Conservation (phyloP, 2,888 invertebrate genomes). For the Laothoe populi region DNA sequence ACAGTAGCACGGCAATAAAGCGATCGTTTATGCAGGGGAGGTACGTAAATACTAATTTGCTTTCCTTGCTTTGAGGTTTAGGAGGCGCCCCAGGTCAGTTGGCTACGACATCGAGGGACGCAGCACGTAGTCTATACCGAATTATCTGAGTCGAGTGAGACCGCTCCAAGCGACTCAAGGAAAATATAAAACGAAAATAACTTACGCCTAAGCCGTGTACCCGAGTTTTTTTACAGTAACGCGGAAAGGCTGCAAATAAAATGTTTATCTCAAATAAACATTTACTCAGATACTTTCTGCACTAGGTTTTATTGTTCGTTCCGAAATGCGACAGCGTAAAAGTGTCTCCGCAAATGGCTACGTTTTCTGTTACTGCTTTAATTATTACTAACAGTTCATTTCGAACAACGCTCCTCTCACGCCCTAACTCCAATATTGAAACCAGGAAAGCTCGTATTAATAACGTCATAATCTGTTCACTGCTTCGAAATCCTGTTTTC, state of each 20-base stretch:
- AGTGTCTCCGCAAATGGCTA: conserved; percentile 39
- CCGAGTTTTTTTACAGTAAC: conserved; percentile 63
- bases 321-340: conserved; percentile 43
- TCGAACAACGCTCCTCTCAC: conserved; percentile 33
- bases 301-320: conserved; percentile 45
- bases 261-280: conserved; percentile 63
- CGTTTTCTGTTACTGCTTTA: conserved; percentile 43
- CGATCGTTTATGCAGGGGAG: conserved; percentile 33
- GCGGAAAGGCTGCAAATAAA: conserved; percentile 62
- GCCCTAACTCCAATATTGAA: conserved; percentile 44
- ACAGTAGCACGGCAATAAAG: conserved; percentile 1
- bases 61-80: conserved; percentile 55
- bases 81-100: conserved; percentile 61
- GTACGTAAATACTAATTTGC: conserved; percentile 41
- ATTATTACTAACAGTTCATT: conserved; percentile 38
- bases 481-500: conserved; percentile 33
- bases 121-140: conserved; percentile 73
- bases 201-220: conserved; percentile 66
- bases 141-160: conserved; percentile 72
- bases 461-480: conserved; percentile 37
- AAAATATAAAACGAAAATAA: conserved; percentile 79
- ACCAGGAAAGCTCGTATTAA: conserved; percentile 41
- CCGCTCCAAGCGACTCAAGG: conserved; percentile 61
- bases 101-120: conserved; percentile 59
- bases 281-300: conserved; percentile 49